Evolutionary conservation across 2,113 vertebrate species (phyloP).

Genomic region (Muntiacus reevesi): DNA sequence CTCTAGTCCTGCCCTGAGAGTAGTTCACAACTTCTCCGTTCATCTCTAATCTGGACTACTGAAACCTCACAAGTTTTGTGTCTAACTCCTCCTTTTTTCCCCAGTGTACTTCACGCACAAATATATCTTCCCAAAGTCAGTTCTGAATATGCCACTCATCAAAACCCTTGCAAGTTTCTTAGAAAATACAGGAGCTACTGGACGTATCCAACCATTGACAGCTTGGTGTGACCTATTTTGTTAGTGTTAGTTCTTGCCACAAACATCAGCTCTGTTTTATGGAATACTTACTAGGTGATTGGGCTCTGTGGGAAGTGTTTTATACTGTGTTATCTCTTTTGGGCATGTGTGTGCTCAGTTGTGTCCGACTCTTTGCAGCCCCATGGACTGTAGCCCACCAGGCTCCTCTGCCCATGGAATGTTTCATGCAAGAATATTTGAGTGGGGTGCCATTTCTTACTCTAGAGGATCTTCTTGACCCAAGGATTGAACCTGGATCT

Average conservation of each 20-base stretch:
- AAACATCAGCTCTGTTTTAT: neutral
- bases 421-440: neutral
- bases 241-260: neutral
- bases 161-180: neutral
- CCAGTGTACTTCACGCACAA: neutral
- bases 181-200: neutral
- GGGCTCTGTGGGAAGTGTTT: neutral
- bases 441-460: neutral
- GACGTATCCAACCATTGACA: neutral
- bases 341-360: neutral
- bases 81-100: neutral
- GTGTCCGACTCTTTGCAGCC: neutral
- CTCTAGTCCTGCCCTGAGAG: neutral
- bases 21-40: neutral
- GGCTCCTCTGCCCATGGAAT: neutral
- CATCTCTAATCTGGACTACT: neutral
- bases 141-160: neutral
- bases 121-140: neutral
- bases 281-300: neutral
- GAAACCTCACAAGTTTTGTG: neutral
- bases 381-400: neutral
- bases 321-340: neutral
- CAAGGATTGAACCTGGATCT: neutral
- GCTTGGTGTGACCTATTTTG: neutral
- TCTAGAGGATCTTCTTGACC: neutral